Evolutionary conservation across 1,140 invertebrate species (phyloP), one percentile per base, ranked within the genome.

Genomic region (Drosophila ogumai): DNA sequence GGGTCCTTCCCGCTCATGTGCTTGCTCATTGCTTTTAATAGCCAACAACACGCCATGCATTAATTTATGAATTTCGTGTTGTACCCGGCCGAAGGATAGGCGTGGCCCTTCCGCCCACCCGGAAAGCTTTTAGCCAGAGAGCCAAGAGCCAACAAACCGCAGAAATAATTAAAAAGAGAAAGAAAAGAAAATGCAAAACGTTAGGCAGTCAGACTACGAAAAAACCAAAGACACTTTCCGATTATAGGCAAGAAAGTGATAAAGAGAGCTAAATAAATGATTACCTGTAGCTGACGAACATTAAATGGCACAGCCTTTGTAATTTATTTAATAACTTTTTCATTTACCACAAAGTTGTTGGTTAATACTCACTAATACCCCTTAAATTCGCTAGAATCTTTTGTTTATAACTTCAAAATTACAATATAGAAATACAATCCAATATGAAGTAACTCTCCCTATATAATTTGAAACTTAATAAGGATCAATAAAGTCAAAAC

Each of bases 1-100:
- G 15, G 12, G 28, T 72, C n/a, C 67, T 58, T 75, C 46, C 56
- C 73, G 79, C 76, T 81, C 84, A 88, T 90, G 80, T 87, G 84
- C 85, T 88, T 84, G 84, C 84, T 88, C 84, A 88, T 90, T 88
- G 84, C 84, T 88, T 87, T 88, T 88, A 88, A 88, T 88, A 88
- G 85, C 80, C 84, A 88, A 88, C 84, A 88, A 84, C 85, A 88
- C 81, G 84, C 84, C 75, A 88, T 87, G 84, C 84, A 88, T 88
- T 88, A 88, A 88, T 88, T 88, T 88, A 88, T 90, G 84, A 88
- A 82, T 88, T 82, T 69, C 69, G 67, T 75, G 72, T 60, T 81
- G 66, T 58, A 31, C 43, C 34, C 22, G 63, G 56, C 38, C n/a
- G 22, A 22, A 6, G 31, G 34, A 46, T 44, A 60, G 58, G 78